phyloP scores from a whole-genome alignment of 2,888 invertebrate species.

The Julus scanicus region DNA sequence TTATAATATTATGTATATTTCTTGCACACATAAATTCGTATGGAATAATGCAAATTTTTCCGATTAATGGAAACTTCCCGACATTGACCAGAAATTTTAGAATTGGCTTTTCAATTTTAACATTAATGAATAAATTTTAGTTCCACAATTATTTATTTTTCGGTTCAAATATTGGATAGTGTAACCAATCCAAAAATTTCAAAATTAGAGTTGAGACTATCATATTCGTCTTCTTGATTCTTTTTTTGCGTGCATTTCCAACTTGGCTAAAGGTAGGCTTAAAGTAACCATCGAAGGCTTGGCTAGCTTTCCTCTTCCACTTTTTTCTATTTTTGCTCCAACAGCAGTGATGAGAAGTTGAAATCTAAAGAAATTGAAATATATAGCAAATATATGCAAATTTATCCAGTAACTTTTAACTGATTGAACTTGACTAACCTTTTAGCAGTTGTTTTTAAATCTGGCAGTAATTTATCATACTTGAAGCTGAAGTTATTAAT shows the following conservation, averaged over 20 bases:
- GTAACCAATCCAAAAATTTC: not conserved
- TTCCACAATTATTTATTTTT: not conserved
- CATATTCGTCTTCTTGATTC: not conserved
- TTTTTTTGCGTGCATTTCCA: not conserved
- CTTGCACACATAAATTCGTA: too few relatives aligned
- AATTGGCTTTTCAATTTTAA: too few relatives aligned
- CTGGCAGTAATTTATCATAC: constrained; percentile 4
- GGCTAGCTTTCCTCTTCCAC: not conserved
- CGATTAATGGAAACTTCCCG: too few relatives aligned
- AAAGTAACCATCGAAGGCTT: not conserved
- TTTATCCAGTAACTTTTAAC: not conserved
- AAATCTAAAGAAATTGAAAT: not conserved
- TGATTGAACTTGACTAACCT: not conserved
- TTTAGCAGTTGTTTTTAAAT: constrained; percentile 1
- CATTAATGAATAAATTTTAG: too few relatives aligned
- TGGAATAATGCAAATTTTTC: too few relatives aligned
- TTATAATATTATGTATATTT: too few relatives aligned
- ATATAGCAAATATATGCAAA: not conserved
- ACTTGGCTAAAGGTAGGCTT: not conserved
- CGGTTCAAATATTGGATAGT: not conserved
- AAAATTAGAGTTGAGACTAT: not conserved
- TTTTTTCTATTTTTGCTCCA: constrained; percentile 27
- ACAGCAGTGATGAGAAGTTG: constrained; percentile 44
- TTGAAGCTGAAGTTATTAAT: not conserved
- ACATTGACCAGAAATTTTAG: too few relatives aligned